Evolutionary conservation across 2,113 vertebrate genomes (phyloP).

Genomic region (Eurystomus gularis): DNA sequence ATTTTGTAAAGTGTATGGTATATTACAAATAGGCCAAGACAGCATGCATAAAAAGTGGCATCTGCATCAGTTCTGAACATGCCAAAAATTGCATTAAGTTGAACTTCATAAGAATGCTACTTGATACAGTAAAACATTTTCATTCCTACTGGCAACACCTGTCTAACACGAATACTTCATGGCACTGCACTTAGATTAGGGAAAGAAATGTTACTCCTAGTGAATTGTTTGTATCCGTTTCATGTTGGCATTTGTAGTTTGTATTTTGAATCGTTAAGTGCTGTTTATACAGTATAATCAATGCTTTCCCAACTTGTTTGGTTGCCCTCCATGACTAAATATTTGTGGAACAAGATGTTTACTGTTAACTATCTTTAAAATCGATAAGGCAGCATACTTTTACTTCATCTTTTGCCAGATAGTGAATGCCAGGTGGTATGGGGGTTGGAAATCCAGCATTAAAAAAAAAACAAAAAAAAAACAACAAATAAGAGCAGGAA

Average conservation of each 20-base stretch:
- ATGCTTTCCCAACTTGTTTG: conserved; percentile 65
- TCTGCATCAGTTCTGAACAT: conserved; percentile 58
- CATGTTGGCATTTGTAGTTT: conserved; percentile 65
- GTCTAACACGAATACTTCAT: conserved; percentile 41
- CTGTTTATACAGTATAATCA: conserved; percentile 69
- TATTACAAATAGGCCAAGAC: conserved; percentile 41
- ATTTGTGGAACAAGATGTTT: conserved; percentile 73
- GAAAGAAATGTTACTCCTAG: conserved; percentile 63
- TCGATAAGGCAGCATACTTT: conserved; percentile 62
- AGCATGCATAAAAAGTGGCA: conserved; percentile 32
- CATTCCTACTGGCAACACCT: conserved; percentile 57
- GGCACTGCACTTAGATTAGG: conserved; percentile 55
- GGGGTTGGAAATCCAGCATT: conserved; percentile 44
- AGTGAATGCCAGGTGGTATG: conserved; percentile 51
- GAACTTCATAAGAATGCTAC: conserved; percentile 44
- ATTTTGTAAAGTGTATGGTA: conserved; percentile 57
- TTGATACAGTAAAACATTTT: conserved; percentile 22
- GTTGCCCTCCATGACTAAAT: conserved; percentile 69
- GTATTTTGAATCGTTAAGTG: conserved; percentile 72
- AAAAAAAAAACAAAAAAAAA: neutral
- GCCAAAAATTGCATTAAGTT: conserved; percentile 56
- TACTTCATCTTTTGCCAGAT: conserved; percentile 64
- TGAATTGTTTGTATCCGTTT: conserved; percentile 72
- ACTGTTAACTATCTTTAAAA: conserved; percentile 61
- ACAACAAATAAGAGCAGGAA: neutral